Base-by-base conservation (phyloP, 2,888 invertebrate species). In the Cheilosia soror region DNA sequence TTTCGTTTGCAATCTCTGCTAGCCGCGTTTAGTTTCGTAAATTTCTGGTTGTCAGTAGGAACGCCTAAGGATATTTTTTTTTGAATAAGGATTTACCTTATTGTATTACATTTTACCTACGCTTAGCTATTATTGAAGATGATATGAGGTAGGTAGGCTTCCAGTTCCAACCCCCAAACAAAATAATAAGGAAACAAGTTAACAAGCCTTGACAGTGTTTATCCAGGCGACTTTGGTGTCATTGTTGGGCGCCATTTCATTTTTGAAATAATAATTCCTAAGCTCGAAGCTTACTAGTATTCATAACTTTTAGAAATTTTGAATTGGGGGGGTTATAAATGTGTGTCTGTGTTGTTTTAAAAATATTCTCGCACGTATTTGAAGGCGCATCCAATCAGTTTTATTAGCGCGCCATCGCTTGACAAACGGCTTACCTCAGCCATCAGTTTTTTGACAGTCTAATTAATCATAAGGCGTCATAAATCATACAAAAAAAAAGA, bases 101-200 rank as follows among this genome's bases (percentile, higher is more conserved):
- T 72, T 77, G 63, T 65, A 75, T 81, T 75, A 81, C 68, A 75
- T 83, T 83, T 63, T 49, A 73, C 68, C 68, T 72, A 44, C 68
- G 78, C 66, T 73, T 62, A 75, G 51, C 81, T 76, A 57, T 75
- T 75, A 78, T 69, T 73, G 69, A 57, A 73, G 73, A 83, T 68
- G 60, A 80, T 66, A 75, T 49, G 63, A 31, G 37, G 5, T 5
- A 9, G 37, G 25, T 20, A 13, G 53, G 53, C 33, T 29, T 15
- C 11, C 65, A n/a, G n/a, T 33, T 9, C 55, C 42, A 27, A n/a
- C 29, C 42, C 20, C 27, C 2, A n/a, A 7, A 49, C 9, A 15
- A 66, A 42, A 20, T 20, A 13, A 66, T 2, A 60, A 15, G 11
- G 11, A 51, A 51, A 60, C n/a, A 55, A 44, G 33, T n/a, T 58